Evolutionary conservation across 2,113 vertebrate species (phyloP).

Genomic region (Microcebus tavaratra): DNA sequence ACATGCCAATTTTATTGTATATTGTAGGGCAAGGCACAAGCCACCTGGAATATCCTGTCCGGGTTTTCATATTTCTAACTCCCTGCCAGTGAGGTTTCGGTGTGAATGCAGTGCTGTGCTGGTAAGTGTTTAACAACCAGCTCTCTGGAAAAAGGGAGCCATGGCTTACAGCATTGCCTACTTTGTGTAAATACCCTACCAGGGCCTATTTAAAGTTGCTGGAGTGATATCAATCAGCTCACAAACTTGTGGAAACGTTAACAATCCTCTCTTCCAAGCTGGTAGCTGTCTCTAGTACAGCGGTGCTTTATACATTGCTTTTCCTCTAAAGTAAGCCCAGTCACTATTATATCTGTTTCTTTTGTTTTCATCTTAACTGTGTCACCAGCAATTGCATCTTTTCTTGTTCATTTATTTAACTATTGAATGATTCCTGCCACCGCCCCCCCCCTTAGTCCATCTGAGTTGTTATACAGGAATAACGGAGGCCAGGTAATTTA

Average conservation of each 20-base stretch:
- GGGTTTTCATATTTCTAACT: background rate
- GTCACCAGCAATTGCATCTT: background rate
- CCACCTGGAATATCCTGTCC: background rate
- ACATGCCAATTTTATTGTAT: background rate
- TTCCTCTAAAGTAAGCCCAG: background rate
- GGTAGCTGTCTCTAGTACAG: background rate
- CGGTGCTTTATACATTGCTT: background rate
- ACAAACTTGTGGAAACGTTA: background rate
- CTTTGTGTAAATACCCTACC: slow-evolving; percentile 21
- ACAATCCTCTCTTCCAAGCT: background rate
- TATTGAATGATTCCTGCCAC: background rate
- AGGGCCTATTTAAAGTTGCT: slow-evolving; percentile 5
- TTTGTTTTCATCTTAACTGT: slow-evolving; percentile 26
- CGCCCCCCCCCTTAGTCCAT: too few species aligned
- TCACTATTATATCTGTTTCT: background rate
- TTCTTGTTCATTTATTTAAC: background rate
- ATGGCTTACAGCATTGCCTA: background rate
- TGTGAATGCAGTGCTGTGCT: background rate
- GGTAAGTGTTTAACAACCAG: background rate
- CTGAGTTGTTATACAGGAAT: too few species aligned
- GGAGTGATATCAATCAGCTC: background rate
- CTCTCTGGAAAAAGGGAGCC: slow-evolving; percentile 20
- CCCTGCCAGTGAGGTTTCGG: background rate
- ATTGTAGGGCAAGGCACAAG: too few species aligned
- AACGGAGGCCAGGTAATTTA: too few species aligned